These are phyloP conservation scores for Trachymyrmex cornetzi DNA, from an alignment of 1,140 invertebrate genomes.

Conservation along the genomic window DNA sequence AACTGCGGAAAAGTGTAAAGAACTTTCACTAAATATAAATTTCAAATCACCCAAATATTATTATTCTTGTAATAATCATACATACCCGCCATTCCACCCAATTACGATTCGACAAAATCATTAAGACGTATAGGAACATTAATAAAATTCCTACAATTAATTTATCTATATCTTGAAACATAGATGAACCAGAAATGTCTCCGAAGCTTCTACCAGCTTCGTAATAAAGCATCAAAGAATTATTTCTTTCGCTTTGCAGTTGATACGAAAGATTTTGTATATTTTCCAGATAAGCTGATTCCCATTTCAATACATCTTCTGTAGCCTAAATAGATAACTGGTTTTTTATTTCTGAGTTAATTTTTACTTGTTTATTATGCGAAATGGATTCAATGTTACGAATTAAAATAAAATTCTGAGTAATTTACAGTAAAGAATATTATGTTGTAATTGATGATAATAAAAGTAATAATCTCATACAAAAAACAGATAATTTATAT, in stretches of 20 bases:
- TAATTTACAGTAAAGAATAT: background rate
- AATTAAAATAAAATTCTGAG: background rate
- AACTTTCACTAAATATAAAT: slow-evolving; percentile 11
- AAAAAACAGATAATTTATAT: slow-evolving; percentile 1
- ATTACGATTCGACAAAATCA: slow-evolving; percentile 92
- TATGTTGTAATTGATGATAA: background rate
- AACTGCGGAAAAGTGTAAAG: slow-evolving; percentile 75
- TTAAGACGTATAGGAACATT: slow-evolving; percentile 91
- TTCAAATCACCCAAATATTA: background rate
- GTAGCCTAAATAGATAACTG: slow-evolving; percentile 85
- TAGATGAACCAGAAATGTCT: slow-evolving; percentile 89
- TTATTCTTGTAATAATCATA: background rate
- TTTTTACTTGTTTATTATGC: slow-evolving; percentile 6
- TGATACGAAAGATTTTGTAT: slow-evolving; percentile 77
- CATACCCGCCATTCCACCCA: slow-evolving; percentile 91
- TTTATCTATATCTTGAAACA: slow-evolving; percentile 92
- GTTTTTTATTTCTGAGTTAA: slow-evolving; percentile 4
- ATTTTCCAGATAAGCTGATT: slow-evolving; percentile 88
- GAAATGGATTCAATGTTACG: background rate
- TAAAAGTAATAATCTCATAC: background rate
- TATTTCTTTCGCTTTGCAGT: slow-evolving; percentile 67
- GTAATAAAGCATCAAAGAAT: slow-evolving; percentile 87
- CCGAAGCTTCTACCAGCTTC: slow-evolving; percentile 91
- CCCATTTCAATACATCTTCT: slow-evolving; percentile 89
- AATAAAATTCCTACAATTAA: slow-evolving; percentile 90